These are phyloP conservation scores for Trematomus loennbergii DNA, from an alignment of 2,113 vertebrate species.

Conservation along the genomic window DNA sequence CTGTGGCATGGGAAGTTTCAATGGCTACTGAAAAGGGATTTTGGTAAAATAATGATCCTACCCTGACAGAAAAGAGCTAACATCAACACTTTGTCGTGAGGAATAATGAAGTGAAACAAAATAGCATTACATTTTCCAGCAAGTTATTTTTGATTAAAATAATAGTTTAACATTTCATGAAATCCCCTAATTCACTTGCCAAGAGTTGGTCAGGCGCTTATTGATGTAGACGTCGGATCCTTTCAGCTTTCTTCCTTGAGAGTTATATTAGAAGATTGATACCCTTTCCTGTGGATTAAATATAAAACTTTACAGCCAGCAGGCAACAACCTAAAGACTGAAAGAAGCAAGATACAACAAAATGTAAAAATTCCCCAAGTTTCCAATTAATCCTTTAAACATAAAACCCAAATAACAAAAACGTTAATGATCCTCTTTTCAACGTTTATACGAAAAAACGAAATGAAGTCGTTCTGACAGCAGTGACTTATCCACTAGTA, in stretches of 20 bases:
- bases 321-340: too few relatives aligned
- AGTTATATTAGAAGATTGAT: neutral
- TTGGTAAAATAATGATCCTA: neutral
- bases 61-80: neutral
- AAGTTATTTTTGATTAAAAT: neutral
- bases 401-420: neutral
- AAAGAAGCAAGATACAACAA: neutral
- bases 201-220: too few relatives aligned
- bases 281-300: too few relatives aligned
- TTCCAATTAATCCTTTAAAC: neutral
- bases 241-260: neutral
- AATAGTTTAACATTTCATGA: neutral
- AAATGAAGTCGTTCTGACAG: neutral
- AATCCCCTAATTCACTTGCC: neutral
- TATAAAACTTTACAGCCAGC: too few relatives aligned
- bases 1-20: neutral
- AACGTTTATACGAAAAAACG: too few relatives aligned
- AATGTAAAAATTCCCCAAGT: neutral
- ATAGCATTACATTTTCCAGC: neutral
- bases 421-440: too few relatives aligned
- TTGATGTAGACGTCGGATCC: too few relatives aligned
- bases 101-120: neutral
- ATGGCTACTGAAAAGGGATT: neutral
- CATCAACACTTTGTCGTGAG: neutral
- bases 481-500: neutral